A percentile compares a stretch with the other conserved stretches of the same genome.
phyloP scores from a whole-genome alignment of 2,113 vertebrate genomes.

The Ivindomyrus marchei region DNA sequence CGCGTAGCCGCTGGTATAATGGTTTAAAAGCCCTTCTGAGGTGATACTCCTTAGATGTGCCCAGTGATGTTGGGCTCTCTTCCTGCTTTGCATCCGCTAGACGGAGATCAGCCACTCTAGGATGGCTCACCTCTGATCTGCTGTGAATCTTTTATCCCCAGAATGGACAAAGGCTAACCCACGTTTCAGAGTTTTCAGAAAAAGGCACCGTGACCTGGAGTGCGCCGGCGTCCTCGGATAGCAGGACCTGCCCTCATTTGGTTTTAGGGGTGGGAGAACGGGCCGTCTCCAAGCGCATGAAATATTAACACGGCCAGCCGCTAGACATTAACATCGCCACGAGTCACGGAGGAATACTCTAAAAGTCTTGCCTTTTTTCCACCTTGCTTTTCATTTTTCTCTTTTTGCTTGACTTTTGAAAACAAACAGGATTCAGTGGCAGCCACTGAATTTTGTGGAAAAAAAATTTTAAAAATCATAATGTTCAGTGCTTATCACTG shows the following conservation, averaged over 20 bases:
- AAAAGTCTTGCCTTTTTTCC: neutral
- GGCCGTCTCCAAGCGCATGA: neutral
- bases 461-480: neutral
- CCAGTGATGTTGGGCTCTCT: neutral
- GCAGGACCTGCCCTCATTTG: neutral
- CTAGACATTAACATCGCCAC: conserved; percentile 1
- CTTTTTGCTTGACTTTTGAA: neutral
- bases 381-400: neutral
- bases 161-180: neutral
- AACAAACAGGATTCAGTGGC: neutral
- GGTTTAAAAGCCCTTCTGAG: neutral
- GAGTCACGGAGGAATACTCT: neutral
- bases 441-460: neutral
- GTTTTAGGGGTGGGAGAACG: neutral
- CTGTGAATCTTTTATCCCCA: neutral
- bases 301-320: neutral
- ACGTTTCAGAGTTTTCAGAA: neutral
- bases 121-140: neutral
- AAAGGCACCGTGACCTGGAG: neutral
- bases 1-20: neutral
- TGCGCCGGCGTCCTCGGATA: neutral
- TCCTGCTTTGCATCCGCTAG: neutral
- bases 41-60: neutral
- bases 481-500: neutral
- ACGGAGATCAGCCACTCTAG: neutral